Base-by-base conservation (phyloP, 2,113 vertebrate genomes). In the Haemorhous mexicanus region DNA sequence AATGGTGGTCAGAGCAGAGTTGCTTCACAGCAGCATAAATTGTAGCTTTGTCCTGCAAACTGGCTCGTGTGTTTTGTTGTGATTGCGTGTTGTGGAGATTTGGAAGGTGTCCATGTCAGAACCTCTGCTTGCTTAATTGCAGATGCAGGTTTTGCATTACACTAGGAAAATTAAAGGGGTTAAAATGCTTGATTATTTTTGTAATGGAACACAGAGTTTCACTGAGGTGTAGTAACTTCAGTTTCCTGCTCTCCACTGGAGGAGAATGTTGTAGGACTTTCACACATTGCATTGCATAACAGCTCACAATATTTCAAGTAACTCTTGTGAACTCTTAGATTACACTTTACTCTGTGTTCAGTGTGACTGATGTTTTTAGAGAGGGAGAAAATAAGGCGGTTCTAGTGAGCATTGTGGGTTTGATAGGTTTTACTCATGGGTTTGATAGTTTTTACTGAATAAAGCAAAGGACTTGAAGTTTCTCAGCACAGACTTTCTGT, bases 341-440 rank as follows among this genome's bases (percentile, higher is more conserved):
- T 59, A 10, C 33, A 2, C 70, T 80, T 70, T 19, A 23, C 1
- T 1, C 49, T 59, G 8, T 30, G 35, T 62, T 70, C 39, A 23
- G 37, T 53, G 53, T 43, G 49, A 69, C 27, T 33, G 3, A 8
- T 85, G 43, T 12, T 72, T 92, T 72, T 69, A 32, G 26, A 39
- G 24, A 61, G 64, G 32, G 30, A 27, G 44, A 46, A 35, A 16
- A 20, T 35, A n/a, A 59, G 30, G 37, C 77, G 43, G 20, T 77
- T 63, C 59, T 21, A 12, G 13, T 52, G 39, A 53, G 20, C 0
- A 0, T 30, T 5, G 9, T n/a, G 32, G 5, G 12, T 62, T 88
- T 50, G 39, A 19, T 63, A 64, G 47, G 30, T 55, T 55, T 55
- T 55, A 55, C 11, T 32, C 30, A 21, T 32, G 32, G 6, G 12